Base-by-base conservation (phyloP, 2,888 invertebrate genomes). In the Cremastobaeus sp. region DNA sequence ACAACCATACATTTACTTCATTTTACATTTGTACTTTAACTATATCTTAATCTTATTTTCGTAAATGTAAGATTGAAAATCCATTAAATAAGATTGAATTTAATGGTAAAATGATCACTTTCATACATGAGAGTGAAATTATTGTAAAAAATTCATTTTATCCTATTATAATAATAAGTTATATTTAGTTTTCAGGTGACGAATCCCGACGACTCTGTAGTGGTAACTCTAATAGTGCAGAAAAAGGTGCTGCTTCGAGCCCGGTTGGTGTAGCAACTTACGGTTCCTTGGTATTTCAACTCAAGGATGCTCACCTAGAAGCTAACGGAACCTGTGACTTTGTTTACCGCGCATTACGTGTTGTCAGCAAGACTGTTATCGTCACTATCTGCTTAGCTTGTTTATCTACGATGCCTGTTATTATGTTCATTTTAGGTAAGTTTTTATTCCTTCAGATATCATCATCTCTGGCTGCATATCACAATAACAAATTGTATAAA, bases 361-460 rank as follows among this genome's bases (percentile, higher is more conserved):
- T 94, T 74, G 91, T 94, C 87, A 92, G 93, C 83, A 92, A 92
- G 82, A 94, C 94, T 60, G 93, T 92, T 85, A 86, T 93, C 70
- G 93, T 93, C 87, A 93, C 93, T 0, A 90, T 93, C 77, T 90
- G 92, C 77, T 89, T 94, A 79, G 91, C 91, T 35, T 91, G 91
- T 81, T 88, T 94, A 52, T 91, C 92, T 0, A 90, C 92, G n/a
- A 87, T 94, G 77, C 93, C 94, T 14, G 89, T 94, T 59, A 89
- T 93, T 76, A 94, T 94, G 94, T 89, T 93, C 76, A 93, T 94
- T 59, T 92, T 94, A 90, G 94, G 94, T 94, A 86, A 92, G 39
- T 21, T 14, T 35, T 1, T 12, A 34, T 17, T 18, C 3, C 11
- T 35, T 35, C 15, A 52, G n/a, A n/a, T 30, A 4, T 17, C 17